These are phyloP conservation scores for Kryptolebias marmoratus DNA, from an alignment of 2,113 vertebrate species.

Conservation along the genomic window DNA sequence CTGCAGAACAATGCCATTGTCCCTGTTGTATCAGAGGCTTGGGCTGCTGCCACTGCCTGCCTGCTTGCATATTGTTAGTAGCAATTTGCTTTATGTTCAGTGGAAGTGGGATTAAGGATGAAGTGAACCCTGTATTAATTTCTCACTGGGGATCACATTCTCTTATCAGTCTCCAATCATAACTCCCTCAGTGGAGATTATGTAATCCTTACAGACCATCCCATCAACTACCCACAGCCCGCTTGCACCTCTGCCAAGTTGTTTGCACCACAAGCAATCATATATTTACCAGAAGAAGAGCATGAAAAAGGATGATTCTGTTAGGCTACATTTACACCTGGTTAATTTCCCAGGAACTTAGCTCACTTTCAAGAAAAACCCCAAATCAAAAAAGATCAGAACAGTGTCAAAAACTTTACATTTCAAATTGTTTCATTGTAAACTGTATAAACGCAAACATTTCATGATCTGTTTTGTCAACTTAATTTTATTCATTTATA, in stretches of 20 bases:
- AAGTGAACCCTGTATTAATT: slow-evolving; percentile 65
- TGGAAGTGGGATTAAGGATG: slow-evolving; percentile 62
- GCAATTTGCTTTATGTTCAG: slow-evolving; percentile 75
- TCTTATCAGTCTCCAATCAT: slow-evolving; percentile 71
- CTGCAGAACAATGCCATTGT: slow-evolving; percentile 74
- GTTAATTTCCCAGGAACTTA: too few species aligned
- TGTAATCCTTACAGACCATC: slow-evolving; percentile 54
- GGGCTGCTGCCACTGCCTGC: slow-evolving; percentile 43
- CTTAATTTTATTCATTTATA: too few species aligned
- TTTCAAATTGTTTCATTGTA: not conserved
- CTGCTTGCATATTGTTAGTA: slow-evolving; percentile 66
- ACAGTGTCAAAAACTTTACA: not conserved
- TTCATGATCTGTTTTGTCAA: too few species aligned
- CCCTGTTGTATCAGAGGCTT: slow-evolving; percentile 46
- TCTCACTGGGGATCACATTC: slow-evolving; percentile 71
- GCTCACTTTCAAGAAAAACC: not conserved
- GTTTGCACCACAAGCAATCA: slow-evolving; percentile 38
- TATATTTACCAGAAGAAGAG: too few species aligned
- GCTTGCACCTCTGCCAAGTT: slow-evolving; percentile 33
- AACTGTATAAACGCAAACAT: not conserved
- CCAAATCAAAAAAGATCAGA: too few species aligned
- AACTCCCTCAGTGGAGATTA: slow-evolving; percentile 63
- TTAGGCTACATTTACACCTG: too few species aligned
- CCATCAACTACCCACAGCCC: slow-evolving; percentile 59
- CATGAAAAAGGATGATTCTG: too few species aligned